phyloP scores from a whole-genome alignment of 2,888 invertebrate species.

The Leptogaster cylindrica region DNA sequence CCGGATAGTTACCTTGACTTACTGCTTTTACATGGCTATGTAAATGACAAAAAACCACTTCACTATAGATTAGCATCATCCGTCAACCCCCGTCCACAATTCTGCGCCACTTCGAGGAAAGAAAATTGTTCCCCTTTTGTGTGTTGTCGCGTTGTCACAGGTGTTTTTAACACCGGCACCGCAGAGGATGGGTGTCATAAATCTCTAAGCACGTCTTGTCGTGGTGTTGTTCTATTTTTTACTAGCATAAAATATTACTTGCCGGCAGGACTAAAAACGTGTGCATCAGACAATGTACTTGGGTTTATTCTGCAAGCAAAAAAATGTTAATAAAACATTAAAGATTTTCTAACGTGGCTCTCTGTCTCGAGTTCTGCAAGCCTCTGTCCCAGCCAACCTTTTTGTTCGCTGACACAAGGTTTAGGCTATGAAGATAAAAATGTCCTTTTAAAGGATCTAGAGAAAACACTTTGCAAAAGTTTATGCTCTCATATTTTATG shows the following conservation, averaged over 20 bases:
- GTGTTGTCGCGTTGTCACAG: constrained; percentile 34
- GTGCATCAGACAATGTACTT: constrained; percentile 14
- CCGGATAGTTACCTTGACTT: no score
- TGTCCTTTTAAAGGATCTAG: no score
- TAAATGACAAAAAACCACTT: no score
- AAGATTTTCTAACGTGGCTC: neutral
- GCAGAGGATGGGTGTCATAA: constrained; percentile 13
- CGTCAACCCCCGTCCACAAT: no score
- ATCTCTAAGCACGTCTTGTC: constrained; percentile 16
- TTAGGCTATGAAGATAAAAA: no score
- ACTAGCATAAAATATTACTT: constrained; percentile 22
- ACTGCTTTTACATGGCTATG: no score
- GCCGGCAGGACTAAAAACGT: constrained; percentile 11
- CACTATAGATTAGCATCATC: no score
- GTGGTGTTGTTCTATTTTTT: constrained; percentile 7
- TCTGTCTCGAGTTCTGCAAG: no score
- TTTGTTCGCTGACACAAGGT: neutral
- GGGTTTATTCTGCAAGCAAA: constrained; percentile 20
- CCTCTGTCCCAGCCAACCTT: neutral
- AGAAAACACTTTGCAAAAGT: constrained; percentile 6
- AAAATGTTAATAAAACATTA: constrained; percentile 41
- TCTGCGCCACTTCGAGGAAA: no score
- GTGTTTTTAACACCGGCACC: constrained; percentile 31
- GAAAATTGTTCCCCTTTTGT: constrained; percentile 36
- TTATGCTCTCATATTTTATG: constrained; percentile 16